Percentiles rank a stretch among this genome's conserved stretches.
Evolutionary conservation across 2,888 invertebrate species (phyloP).

Genomic region (Leptopilina drosophilae): DNA sequence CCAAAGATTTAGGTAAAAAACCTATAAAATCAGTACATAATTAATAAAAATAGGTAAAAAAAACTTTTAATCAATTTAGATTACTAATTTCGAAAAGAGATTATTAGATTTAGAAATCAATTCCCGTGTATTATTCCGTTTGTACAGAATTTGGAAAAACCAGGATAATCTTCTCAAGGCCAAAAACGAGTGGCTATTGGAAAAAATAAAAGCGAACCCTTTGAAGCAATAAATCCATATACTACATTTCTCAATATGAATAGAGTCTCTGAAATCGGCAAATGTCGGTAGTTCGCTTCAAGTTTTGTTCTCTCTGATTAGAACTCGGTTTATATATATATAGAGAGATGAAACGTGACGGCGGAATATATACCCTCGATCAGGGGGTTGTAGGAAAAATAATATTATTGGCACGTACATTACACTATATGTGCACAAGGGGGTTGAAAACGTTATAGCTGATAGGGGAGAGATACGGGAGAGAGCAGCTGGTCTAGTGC

Average conservation of each 20-base stretch:
- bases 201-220: constrained; percentile 19
- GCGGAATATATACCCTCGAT: constrained; percentile 6
- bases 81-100: too few species aligned
- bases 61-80: too few species aligned
- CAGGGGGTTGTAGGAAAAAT: constrained; percentile 15
- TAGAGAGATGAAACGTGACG: constrained; percentile 18
- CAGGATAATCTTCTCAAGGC: too few species aligned
- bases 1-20: too few species aligned
- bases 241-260: background rate
- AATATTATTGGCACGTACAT: constrained; percentile 34
- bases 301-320: constrained; percentile 41
- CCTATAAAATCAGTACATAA: too few species aligned
- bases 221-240: constrained; percentile 22
- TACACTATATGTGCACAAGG: constrained; percentile 24
- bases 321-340: background rate
- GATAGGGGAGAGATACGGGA: constrained; percentile 41
- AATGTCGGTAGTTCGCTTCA: background rate
- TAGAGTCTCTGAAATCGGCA: constrained; percentile 15
- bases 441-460: constrained; percentile 33
- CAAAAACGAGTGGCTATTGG: background rate
- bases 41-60: too few species aligned
- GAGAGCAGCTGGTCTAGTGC: constrained; percentile 38
- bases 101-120: too few species aligned
- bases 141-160: too few species aligned
- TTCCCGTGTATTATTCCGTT: too few species aligned